Conservation (phyloP, 2,797 vertebrate genomes). For the Cuculus canorus region DNA sequence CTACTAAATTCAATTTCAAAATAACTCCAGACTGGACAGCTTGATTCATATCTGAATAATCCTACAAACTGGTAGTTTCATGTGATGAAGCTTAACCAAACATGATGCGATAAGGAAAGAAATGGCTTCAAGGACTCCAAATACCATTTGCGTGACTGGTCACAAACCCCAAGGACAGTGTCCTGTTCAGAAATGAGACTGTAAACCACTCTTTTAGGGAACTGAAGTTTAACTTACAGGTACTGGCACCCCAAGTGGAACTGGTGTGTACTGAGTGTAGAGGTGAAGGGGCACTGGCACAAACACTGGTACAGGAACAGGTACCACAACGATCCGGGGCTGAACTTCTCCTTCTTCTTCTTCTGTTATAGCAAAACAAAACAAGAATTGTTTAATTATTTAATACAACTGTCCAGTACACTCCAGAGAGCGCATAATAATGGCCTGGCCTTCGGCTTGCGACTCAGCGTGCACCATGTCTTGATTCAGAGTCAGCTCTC, state of each 20-base stretch:
- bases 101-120: fast-evolving
- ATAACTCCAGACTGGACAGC: not conserved
- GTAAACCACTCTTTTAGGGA: not conserved
- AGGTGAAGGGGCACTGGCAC: conserved; percentile 93
- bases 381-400: not conserved
- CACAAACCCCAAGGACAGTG: not conserved
- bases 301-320: conserved; percentile 93
- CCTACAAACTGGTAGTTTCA: not conserved
- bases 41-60: not conserved
- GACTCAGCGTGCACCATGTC: not conserved
- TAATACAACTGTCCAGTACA: not conserved
- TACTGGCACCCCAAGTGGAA: conserved; percentile 87
- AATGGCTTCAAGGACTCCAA: not conserved
- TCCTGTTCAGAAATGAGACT: not conserved
- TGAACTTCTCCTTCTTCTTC: conserved; percentile 59
- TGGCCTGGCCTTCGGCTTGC: not conserved
- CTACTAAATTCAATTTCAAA: not conserved
- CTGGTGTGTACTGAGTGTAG: conserved; percentile 91
- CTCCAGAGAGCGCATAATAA: not conserved
- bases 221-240: conserved; percentile 82
- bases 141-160: not conserved
- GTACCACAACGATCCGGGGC: conserved; percentile 85
- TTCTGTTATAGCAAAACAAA: conserved; percentile 46
- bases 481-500: not conserved
- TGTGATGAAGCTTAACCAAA: not conserved